phyloP scores from a whole-genome alignment of 2,888 invertebrate species.

The Epirrhoe alternata region DNA sequence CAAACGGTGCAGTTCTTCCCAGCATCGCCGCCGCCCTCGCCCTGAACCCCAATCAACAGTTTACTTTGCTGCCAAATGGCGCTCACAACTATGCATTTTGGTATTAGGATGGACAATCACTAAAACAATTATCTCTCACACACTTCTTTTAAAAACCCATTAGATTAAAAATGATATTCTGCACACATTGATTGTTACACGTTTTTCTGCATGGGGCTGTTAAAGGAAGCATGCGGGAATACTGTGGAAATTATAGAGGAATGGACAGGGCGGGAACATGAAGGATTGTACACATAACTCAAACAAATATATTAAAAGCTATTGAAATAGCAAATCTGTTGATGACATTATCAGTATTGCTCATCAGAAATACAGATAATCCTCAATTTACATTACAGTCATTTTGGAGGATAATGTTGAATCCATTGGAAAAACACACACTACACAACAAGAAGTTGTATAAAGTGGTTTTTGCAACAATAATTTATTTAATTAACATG shows the following conservation, averaged over 20 bases:
- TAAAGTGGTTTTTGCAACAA: constrained; percentile 11
- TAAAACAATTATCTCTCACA: constrained; percentile 68
- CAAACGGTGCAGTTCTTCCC: constrained; percentile 81
- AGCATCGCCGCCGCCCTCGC: constrained; percentile 77
- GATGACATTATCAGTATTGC: constrained; percentile 9
- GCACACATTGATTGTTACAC: constrained; percentile 78
- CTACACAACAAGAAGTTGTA: not conserved
- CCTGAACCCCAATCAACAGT: constrained; percentile 81
- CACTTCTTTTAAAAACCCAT: constrained; percentile 84
- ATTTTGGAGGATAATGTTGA: constrained; percentile 2
- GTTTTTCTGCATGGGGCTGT: constrained; percentile 71
- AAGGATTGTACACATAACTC: constrained; percentile 19
- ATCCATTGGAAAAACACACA: constrained; percentile 10
- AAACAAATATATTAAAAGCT: constrained; percentile 11
- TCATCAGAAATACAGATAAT: constrained; percentile 14
- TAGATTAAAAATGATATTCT: constrained; percentile 78
- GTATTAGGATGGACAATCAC: constrained; percentile 51
- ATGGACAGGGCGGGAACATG: constrained; percentile 32
- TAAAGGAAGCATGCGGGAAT: constrained; percentile 84
- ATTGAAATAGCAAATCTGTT: constrained; percentile 12
- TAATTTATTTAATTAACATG: constrained; percentile 39
- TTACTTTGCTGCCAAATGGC: constrained; percentile 66
- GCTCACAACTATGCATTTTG: constrained; percentile 42
- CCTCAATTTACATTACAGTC: constrained; percentile 1
- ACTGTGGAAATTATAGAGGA: constrained; percentile 38